These are phyloP conservation scores for Halocynthia roretzi DNA, from an alignment of 23 tunicate species.

Conservation along the genomic window DNA sequence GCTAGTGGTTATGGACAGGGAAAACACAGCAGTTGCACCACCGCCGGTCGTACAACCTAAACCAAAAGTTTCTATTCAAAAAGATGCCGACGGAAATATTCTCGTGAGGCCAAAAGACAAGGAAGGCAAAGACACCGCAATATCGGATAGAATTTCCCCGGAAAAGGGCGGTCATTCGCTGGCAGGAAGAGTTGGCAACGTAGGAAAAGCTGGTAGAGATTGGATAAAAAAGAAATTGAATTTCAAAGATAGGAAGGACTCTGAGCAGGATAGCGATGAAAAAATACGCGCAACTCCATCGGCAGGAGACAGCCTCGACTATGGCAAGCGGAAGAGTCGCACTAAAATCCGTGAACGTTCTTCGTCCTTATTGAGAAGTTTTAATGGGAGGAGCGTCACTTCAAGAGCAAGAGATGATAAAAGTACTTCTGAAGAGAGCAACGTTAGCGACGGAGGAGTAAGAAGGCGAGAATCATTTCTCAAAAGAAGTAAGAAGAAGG, in stretches of 20 bases:
- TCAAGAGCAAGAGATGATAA: neutral
- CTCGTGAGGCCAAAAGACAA: neutral
- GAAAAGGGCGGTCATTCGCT: slow-evolving; percentile 13
- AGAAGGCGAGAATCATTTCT: neutral
- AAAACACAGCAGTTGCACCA: neutral
- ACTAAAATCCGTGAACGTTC: slow-evolving; percentile 20
- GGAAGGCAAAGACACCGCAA: neutral
- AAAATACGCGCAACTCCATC: neutral
- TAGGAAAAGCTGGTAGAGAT: slow-evolving; percentile 58
- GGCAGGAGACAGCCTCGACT: neutral
- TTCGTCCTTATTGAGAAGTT: slow-evolving; percentile 38
- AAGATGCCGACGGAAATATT: slow-evolving; percentile 59
- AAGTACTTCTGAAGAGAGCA: slow-evolving; percentile 58
- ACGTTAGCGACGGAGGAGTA: slow-evolving; percentile 2
- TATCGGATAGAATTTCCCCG: neutral
- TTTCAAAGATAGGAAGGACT: slow-evolving; percentile 23
- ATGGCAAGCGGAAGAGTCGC: slow-evolving; percentile 7
- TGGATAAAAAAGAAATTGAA: slow-evolving; percentile 65
- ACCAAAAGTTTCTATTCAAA: slow-evolving; percentile 65
- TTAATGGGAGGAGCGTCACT: neutral
- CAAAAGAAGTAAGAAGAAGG: slow-evolving; percentile 16
- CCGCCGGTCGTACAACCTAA: slow-evolving; percentile 76
- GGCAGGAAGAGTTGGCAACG: slow-evolving; percentile 21
- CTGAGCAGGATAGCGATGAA: slow-evolving; percentile 9
- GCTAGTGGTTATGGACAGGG: too few relatives aligned